Evolutionary conservation across 2,797 vertebrate species (phyloP), one percentile per base, ranked within the genome.

Genomic region (Discoglossus pictus): DNA sequence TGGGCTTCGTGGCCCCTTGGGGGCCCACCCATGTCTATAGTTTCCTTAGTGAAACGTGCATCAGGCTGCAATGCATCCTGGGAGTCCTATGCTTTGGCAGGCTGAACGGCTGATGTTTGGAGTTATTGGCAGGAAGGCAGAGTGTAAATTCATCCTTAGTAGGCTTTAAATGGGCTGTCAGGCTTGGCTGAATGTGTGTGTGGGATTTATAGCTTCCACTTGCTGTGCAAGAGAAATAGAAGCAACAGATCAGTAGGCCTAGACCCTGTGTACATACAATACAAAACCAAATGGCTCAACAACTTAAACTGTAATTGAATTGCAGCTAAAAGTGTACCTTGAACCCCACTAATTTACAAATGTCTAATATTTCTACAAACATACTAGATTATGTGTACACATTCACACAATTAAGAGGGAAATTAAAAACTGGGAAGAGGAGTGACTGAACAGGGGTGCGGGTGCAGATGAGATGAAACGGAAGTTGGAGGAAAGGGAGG

Each of bases 101-200:
- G 44, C 36, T 56, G 46, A 43, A 52, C 18, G 17, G 34, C 50
- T 55, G 51, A 55, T 62, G 36, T 39, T 63, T 51, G 6, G 7
- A 47, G 40, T 61, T 61, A 54, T 61, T 69, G 58, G 66, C 66
- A 61, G 66, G 34, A 62, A 48, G 23, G 39, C 43, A 63, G 46
- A 51, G 35, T 70, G 68, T 70, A 70, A 70, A 70, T 63, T 63
- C 38, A 50, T 31, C 60, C 60, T 70, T 63, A 70, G 51, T 43
- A 56, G 68, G 68, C 59, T 50, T 21, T 63, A 58, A 63, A 56
- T 56, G 50, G 36, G 54, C 54, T 51, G 20, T 50, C 65, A 59
- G 40, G 43, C 23, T 44, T 55, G 42, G 40, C 34, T 34, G 51
- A 43, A 63, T 42, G 5, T 48, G 35, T 40, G 24, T 56, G 50